phyloP scores from a whole-genome alignment of 2,888 invertebrate genomes.

The Sialis fuliginosa region DNA sequence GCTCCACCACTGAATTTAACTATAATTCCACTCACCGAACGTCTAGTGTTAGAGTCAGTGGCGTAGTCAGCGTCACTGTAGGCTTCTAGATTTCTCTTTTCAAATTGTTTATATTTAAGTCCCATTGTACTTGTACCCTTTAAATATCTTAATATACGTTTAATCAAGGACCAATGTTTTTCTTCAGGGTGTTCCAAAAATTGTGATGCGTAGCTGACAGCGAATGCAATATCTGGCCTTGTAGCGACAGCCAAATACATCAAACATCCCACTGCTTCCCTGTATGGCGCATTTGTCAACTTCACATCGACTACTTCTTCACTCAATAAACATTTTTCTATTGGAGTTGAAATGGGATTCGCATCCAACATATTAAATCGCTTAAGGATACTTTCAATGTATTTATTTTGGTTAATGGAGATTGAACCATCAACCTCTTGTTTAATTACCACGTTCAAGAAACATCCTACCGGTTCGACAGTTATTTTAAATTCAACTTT shows the following conservation, averaged over 20 bases:
- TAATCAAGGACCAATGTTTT: conserved; percentile 1
- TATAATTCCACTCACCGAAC: conserved; percentile 8
- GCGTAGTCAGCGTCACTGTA: conserved; percentile 13
- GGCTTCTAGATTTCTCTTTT: conserved; percentile 5
- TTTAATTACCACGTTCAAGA: conserved; percentile 10
- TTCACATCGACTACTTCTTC: conserved; percentile 4
- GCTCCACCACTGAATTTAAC: conserved; percentile 11
- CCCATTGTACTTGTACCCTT: conserved; percentile 4
- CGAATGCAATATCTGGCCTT: conserved; percentile 10
- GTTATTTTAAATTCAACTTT: conserved; percentile 8
- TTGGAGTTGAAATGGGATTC: too few species aligned
- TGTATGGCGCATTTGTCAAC: conserved; percentile 7
- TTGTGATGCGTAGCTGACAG: conserved; percentile 6
- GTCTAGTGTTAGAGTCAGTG: too few species aligned
- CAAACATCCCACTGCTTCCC: conserved; percentile 11
- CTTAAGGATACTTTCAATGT: conserved; percentile 6
- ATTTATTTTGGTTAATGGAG: conserved; percentile 8
- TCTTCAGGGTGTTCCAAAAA: too few species aligned
- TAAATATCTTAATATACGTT: background rate
- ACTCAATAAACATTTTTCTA: conserved; percentile 1
- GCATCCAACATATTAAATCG: too few species aligned
- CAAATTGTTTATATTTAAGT: too few species aligned
- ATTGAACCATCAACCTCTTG: conserved; percentile 7
- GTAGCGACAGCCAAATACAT: conserved; percentile 10
- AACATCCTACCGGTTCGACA: conserved; percentile 3